phyloP scores from a whole-genome alignment of 2,797 vertebrate genomes.

The Myotis findleyi region DNA sequence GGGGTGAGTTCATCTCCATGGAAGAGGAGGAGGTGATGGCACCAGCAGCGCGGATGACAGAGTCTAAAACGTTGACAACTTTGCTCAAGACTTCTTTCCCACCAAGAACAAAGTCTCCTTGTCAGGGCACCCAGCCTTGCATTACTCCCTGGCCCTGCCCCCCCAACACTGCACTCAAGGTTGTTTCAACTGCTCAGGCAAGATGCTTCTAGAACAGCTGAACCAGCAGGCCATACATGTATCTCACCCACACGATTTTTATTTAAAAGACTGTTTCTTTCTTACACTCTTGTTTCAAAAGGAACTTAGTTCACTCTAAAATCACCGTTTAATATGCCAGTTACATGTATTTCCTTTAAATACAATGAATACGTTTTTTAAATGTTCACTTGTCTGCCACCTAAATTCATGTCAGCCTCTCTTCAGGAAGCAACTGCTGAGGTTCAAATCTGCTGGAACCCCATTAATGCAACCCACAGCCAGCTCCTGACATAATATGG shows the following conservation, averaged over 20 bases:
- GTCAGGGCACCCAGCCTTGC: not conserved
- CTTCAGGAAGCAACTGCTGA: not conserved
- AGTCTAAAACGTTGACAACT: not conserved
- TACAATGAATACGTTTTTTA: not conserved
- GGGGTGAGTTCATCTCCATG: not conserved
- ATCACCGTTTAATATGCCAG: not conserved
- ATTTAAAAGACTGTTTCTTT: slow-evolving; percentile 42
- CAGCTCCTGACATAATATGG: not conserved
- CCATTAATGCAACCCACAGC: not conserved
- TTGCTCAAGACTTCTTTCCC: not conserved
- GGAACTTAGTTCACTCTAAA: slow-evolving; percentile 23
- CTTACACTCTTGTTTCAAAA: not conserved
- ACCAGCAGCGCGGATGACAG: not conserved
- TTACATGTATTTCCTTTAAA: slow-evolving; percentile 34
- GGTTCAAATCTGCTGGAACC: too few relatives aligned
- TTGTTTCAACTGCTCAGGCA: not conserved
- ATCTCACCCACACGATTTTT: not conserved
- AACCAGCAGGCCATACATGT: fast-evolving
- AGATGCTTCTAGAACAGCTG: not conserved
- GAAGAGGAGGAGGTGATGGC: not conserved
- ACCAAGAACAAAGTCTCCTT: not conserved
- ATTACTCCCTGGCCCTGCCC: too few relatives aligned
- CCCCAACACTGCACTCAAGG: not conserved
- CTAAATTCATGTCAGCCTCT: not conserved
- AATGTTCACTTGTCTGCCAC: not conserved